Percentiles rank a stretch among this genome's conserved stretches.
These are phyloP conservation scores for Heterohyrax brucei DNA, from an alignment of 2,797 vertebrate genomes.

Conservation along the genomic window DNA sequence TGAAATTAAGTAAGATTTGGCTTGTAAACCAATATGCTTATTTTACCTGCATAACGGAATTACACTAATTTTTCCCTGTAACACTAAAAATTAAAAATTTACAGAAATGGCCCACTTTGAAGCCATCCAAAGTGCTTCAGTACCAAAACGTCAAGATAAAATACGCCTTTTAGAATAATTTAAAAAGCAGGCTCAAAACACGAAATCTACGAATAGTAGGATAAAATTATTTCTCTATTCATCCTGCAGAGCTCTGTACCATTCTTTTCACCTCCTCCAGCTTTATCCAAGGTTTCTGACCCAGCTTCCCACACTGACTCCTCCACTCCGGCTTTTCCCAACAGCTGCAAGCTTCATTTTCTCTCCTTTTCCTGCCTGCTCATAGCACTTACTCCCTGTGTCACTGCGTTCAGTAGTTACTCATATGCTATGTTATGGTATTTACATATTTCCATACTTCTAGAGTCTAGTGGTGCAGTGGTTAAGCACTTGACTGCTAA, in stretches of 20 bases:
- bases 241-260: not conserved
- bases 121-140: not conserved
- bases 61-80: not conserved
- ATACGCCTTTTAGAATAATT: constrained; percentile 4
- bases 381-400: not conserved
- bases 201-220: not conserved
- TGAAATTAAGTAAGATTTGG: constrained; percentile 46
- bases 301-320: not conserved
- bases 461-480: no score
- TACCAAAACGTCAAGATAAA: constrained; percentile 21
- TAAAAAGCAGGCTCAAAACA: constrained; percentile 31
- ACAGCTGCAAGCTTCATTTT: not conserved
- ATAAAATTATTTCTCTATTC: constrained; percentile 27
- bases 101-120: constrained; percentile 37
- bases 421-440: not conserved
- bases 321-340: not conserved
- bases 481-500: no score
- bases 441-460: constrained; percentile 54
- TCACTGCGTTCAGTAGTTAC: not conserved
- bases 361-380: constrained; percentile 12
- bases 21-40: constrained; percentile 21
- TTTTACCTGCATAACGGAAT: constrained; percentile 14
- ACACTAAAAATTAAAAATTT: constrained; percentile 57
- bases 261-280: not conserved
- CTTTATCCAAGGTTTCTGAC: constrained; percentile 28